A percentile compares a stretch with the other conserved stretches of the same genome.
Evolutionary conservation across 1,140 invertebrate genomes (phyloP).

Genomic region (Trichogramma pretiosum): DNA sequence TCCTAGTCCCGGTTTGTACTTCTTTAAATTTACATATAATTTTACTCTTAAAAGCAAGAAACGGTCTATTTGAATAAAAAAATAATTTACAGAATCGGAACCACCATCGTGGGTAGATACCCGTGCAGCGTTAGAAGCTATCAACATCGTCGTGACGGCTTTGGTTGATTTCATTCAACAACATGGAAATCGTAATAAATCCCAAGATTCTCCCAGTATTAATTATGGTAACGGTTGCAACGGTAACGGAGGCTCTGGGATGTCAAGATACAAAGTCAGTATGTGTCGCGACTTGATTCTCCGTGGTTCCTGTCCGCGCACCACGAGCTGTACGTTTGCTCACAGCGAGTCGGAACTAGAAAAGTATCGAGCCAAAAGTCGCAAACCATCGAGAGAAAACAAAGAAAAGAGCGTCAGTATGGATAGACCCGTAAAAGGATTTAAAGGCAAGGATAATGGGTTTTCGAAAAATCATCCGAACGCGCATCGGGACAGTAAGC

Average conservation of each 20-base stretch:
- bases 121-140: conserved; percentile 68
- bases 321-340: conserved; percentile 82
- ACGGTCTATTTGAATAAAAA: conserved; percentile 2
- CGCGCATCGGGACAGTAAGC: conserved; percentile 30
- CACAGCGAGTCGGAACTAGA: conserved; percentile 87
- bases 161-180: conserved; percentile 79
- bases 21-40: conserved; percentile 3
- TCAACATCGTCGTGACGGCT: conserved; percentile 72
- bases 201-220: conserved; percentile 52
- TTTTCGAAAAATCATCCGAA: conserved; percentile 33
- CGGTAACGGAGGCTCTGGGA: conserved; percentile 44
- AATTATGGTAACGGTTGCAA: no score
- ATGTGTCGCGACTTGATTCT: conserved; percentile 79
- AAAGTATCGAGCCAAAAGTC: conserved; percentile 56
- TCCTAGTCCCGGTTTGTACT: conserved; percentile 57
- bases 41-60: neutral
- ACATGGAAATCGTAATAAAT: conserved; percentile 59
- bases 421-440: conserved; percentile 24
- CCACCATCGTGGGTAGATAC: conserved; percentile 65
- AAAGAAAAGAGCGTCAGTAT: conserved; percentile 26
- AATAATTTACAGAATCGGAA: conserved; percentile 55
- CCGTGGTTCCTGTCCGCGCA: conserved; percentile 72
- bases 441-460: conserved; percentile 38
- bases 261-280: conserved; percentile 82
- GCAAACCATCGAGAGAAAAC: conserved; percentile 43